Evolutionary conservation across 2,797 vertebrate genomes (phyloP), one percentile per base, ranked within the genome.

Genomic region (Sebastolobus alascanus): DNA sequence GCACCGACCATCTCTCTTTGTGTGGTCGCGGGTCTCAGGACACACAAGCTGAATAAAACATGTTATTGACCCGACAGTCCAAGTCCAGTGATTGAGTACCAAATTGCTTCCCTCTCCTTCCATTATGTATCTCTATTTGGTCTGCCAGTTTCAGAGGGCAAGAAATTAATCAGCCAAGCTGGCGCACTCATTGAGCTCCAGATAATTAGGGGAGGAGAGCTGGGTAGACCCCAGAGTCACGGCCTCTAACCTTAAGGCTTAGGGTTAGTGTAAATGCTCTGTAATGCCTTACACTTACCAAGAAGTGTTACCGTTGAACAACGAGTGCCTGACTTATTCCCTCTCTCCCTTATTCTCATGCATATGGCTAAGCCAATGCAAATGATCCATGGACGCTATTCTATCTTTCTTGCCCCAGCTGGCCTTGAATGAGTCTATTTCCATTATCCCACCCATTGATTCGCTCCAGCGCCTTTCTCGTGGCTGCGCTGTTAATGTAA

Each of bases 371-470:
- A 82, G 63, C 82, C 75, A 58, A 67, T 79, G 78, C 50, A 88
- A 89, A 84, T 11, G 33, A 88, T 79, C 81, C 80, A 55, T 40
- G 73, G 75, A 77, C 38, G 55, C 82, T 54, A 33, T 80, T 93
- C 82, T 82, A n/a, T 90, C 71, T 76, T 73, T 73, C 64, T 71
- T 56, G 66, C 60, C 70, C 73, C 65, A 6, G 54, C 71, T 63
- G 81, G 87, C 86, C 84, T 85, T 76, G 68, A 84, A 77, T 40
- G 16, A 87, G 83, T 90, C 90, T 77, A 74, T 93, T 92, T 91
- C 80, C 82, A 93, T 94, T 93, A 91, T 89, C 68, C 87, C 70
- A 0, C 71, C 77, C 79, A 94, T 88, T 87, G 90, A 94, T 94
- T 91, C 29, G 67, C 88, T 90, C 64, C 38, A 73, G 77, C 12